phyloP scores from a whole-genome alignment of 1,140 invertebrate genomes.

The Calosoma granatense region DNA sequence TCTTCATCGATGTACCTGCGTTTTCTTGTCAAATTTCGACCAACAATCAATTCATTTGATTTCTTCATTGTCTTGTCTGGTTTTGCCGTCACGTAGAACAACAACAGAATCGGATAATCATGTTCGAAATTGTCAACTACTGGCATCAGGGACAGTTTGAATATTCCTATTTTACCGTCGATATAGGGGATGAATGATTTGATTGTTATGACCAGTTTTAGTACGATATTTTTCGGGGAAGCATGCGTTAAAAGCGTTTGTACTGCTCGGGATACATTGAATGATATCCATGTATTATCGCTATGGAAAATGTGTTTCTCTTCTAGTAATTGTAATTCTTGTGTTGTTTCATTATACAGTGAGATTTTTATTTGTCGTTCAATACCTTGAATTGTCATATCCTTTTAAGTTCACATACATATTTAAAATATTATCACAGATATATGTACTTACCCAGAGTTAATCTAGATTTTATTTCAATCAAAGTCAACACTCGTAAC shows the following conservation, averaged over 20 bases:
- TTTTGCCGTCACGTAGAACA: constrained; percentile 21
- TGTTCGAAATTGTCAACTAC: constrained; percentile 26
- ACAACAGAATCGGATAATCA: constrained; percentile 28
- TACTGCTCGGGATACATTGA: constrained; percentile 27
- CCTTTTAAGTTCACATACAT: neutral
- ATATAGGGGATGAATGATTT: constrained; percentile 17
- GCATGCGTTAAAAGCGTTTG: constrained; percentile 15
- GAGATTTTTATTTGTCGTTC: constrained; percentile 23
- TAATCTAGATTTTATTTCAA: constrained; percentile 18
- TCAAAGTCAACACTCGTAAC: constrained; percentile 27
- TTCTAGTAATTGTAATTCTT: constrained; percentile 18
- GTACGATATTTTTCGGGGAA: constrained; percentile 15
- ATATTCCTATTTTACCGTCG: constrained; percentile 12
- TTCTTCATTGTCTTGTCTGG: constrained; percentile 15
- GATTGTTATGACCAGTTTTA: constrained; percentile 25
- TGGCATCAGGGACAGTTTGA: constrained; percentile 28
- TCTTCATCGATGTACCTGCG: constrained; percentile 27
- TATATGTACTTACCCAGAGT: constrained; percentile 17
- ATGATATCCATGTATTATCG: constrained; percentile 30
- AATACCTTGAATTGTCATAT: constrained; percentile 18
- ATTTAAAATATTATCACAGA: neutral
- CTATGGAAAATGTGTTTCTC: constrained; percentile 24
- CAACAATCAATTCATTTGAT: constrained; percentile 1
- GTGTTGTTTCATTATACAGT: constrained; percentile 21
- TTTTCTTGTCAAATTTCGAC: constrained; percentile 13